Conservation (phyloP, 2,888 invertebrate genomes). For the Philhelius pedissequus region DNA sequence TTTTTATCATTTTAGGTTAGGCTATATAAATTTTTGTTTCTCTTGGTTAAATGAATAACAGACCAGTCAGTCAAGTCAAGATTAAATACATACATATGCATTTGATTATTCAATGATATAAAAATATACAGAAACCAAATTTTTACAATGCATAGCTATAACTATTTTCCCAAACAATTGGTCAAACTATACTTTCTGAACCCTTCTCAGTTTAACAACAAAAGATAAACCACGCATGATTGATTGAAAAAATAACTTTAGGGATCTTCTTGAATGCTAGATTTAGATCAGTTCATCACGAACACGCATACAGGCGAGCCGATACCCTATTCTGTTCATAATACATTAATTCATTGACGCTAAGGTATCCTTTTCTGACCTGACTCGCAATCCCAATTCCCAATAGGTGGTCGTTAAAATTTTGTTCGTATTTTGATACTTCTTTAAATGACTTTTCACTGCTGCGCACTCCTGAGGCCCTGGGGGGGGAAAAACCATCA, state of each 20-base stretch:
- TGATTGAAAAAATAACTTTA: conserved; percentile 30
- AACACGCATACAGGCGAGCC: conserved; percentile 10
- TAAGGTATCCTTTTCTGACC: conserved; percentile 48
- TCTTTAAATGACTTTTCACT: conserved; percentile 27
- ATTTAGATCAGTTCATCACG: conserved; percentile 39
- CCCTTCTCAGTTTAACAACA: conserved; percentile 31
- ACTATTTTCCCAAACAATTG: conserved; percentile 43
- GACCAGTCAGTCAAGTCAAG: conserved; percentile 36
- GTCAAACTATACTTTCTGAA: conserved; percentile 21
- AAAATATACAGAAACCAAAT: conserved; percentile 14
- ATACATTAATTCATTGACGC: conserved; percentile 45
- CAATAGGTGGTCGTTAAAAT: conserved; percentile 53
- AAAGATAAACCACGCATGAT: conserved; percentile 58
- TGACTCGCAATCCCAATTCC: conserved; percentile 43
- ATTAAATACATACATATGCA: not conserved
- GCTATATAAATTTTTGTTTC: not conserved
- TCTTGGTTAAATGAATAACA: not conserved
- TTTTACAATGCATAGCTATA: not conserved
- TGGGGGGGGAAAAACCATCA: not conserved
- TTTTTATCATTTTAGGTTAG: not conserved
- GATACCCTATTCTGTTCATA: not conserved
- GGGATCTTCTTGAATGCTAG: conserved; percentile 20
- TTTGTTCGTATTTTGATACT: conserved; percentile 11
- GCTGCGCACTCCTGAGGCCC: not conserved
- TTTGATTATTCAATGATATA: not conserved